Conservation (phyloP, 1,140 invertebrate genomes). For the Microplitis mediator region DNA sequence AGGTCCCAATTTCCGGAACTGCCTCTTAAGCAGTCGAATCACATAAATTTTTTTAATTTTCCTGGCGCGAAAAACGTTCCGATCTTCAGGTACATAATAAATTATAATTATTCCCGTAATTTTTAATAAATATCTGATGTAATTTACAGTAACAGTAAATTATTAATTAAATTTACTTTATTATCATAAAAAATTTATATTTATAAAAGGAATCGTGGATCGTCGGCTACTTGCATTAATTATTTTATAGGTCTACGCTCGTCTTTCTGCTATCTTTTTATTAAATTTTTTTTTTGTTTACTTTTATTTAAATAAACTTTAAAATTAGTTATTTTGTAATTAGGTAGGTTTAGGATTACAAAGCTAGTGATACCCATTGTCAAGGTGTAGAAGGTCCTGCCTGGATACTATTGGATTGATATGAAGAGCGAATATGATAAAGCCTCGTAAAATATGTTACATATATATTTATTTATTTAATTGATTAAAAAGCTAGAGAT, state of each 20-base stretch:
- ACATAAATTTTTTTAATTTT: too few relatives aligned
- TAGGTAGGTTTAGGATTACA: slow-evolving; percentile 52
- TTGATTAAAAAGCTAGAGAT: background rate
- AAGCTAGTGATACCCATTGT: slow-evolving; percentile 31
- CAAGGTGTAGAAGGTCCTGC: slow-evolving; percentile 26
- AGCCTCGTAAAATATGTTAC: background rate
- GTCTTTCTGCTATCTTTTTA: slow-evolving; percentile 50
- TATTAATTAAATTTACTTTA: background rate
- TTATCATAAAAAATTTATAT: background rate
- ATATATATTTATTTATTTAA: background rate
- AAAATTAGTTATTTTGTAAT: slow-evolving; percentile 32
- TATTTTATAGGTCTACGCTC: slow-evolving; percentile 49
- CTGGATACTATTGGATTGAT: slow-evolving; percentile 20
- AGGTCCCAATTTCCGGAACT: too few relatives aligned
- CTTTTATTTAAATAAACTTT: too few relatives aligned
- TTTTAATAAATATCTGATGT: background rate
- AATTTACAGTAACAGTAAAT: background rate
- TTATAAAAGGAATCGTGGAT: slow-evolving; percentile 12
- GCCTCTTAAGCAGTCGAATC: too few relatives aligned
- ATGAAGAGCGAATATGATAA: slow-evolving; percentile 3
- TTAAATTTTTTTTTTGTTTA: slow-evolving; percentile 45
- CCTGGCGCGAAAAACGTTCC: too few relatives aligned
- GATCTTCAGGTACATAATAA: too few relatives aligned
- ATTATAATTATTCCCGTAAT: too few relatives aligned
- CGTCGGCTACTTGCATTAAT: slow-evolving; percentile 24